Percentiles rank a stretch among this genome's conserved stretches.
Evolutionary conservation across 2,888 invertebrate species (phyloP).

Genomic region (Sarcophaga variegata): DNA sequence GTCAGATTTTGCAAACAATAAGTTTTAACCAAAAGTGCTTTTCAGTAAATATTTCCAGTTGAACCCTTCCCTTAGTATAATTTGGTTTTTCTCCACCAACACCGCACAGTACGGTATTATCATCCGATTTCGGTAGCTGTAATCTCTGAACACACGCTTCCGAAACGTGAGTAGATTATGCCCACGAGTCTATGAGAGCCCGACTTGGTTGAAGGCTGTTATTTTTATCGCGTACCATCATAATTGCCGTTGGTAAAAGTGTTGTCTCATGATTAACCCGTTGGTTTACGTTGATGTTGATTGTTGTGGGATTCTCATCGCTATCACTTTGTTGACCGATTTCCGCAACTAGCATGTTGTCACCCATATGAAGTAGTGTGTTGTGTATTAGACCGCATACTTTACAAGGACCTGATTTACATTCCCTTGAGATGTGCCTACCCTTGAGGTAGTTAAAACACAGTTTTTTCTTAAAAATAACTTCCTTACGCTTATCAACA

Average conservation of each 20-base stretch:
- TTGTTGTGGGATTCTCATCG: neutral
- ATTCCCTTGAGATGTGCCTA: neutral
- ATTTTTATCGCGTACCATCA: constrained; percentile 39
- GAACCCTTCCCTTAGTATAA: constrained; percentile 42
- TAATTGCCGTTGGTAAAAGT: constrained; percentile 52
- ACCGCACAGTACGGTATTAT: constrained; percentile 45
- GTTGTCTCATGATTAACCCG: neutral
- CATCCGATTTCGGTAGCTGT: constrained; percentile 19
- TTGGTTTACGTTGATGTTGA: too few relatives aligned
- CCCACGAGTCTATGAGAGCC: constrained; percentile 54
- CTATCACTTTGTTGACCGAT: neutral
- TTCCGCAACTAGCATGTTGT: too few relatives aligned
- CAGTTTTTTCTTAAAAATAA: constrained; percentile 33
- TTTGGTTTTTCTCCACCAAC: constrained; percentile 27
- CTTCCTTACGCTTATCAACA: constrained; percentile 2
- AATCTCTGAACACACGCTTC: constrained; percentile 49
- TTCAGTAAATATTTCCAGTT: constrained; percentile 36
- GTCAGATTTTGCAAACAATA: too few relatives aligned
- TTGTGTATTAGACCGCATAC: constrained; percentile 53
- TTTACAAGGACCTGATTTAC: constrained; percentile 42
- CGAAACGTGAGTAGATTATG: constrained; percentile 51
- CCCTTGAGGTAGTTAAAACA: constrained; percentile 45
- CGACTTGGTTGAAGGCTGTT: constrained; percentile 47
- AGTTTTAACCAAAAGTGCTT: too few relatives aligned
- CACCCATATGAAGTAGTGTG: constrained; percentile 45